Conservation (phyloP, 2,888 invertebrate species). For the Lasius platythorax region DNA sequence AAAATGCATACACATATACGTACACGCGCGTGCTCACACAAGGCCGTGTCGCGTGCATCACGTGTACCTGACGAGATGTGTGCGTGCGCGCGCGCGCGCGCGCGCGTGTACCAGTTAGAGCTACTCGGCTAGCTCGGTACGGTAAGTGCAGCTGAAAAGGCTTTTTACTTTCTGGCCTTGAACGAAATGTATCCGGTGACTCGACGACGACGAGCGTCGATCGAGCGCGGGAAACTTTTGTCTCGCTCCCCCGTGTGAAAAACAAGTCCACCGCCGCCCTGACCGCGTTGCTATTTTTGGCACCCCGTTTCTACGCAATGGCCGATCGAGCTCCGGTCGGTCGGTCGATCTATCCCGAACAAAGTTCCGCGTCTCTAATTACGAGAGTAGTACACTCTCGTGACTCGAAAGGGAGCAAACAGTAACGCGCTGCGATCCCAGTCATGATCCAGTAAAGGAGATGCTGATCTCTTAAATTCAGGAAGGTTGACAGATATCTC, state of each 20-base stretch:
- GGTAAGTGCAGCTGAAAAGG: conserved; percentile 83
- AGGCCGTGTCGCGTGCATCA: conserved; percentile 69
- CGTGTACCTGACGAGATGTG: conserved; percentile 77
- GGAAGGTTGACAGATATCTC: neutral
- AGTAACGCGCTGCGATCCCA: conserved; percentile 36
- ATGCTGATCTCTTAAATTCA: neutral
- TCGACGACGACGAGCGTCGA: conserved; percentile 68
- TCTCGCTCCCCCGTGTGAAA: conserved; percentile 57
- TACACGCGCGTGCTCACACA: conserved; percentile 50
- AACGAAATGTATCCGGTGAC: conserved; percentile 85
- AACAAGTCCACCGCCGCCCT: conserved; percentile 61
- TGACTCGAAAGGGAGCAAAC: conserved; percentile 47
- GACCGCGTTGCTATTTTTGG: conserved; percentile 64
- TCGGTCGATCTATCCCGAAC: conserved; percentile 22
- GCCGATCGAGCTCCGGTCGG: conserved; percentile 1
- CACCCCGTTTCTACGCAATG: conserved; percentile 27
- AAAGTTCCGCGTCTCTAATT: conserved; percentile 53
- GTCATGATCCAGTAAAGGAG: neutral
- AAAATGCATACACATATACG: conserved; percentile 39
- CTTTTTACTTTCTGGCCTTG: conserved; percentile 85
- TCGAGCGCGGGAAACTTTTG: conserved; percentile 60
- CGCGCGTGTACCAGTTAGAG: conserved; percentile 75
- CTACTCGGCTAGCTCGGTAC: conserved; percentile 72
- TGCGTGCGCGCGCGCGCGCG: conserved; percentile 62
- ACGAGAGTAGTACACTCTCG: neutral